Conservation (phyloP, 2,797 vertebrate genomes). For the Chiroxiphia lanceolata region DNA sequence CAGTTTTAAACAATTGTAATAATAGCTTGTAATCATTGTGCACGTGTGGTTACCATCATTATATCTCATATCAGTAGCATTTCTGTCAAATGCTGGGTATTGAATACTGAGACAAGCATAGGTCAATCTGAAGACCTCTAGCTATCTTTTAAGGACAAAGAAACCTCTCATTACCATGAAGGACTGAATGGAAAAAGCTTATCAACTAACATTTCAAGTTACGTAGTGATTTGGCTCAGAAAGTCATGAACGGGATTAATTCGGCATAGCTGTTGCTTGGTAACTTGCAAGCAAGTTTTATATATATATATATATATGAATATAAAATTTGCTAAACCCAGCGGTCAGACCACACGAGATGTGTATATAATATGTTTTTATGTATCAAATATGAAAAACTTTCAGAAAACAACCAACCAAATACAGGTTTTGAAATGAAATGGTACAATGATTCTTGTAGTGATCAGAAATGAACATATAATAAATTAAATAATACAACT, state of each 20-base stretch:
- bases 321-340: neutral
- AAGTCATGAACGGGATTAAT: neutral
- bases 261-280: neutral
- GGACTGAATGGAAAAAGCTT: neutral
- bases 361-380: neutral
- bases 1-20: neutral
- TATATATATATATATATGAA: neutral
- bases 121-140: neutral
- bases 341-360: neutral
- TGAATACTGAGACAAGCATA: neutral
- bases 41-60: neutral
- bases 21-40: neutral
- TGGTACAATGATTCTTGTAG: neutral
- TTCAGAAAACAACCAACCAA: neutral
- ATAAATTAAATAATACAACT: neutral
- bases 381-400: neutral
- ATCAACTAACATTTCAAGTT: neutral
- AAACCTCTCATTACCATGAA: neutral
- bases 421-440: neutral
- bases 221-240: neutral
- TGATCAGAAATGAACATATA: neutral
- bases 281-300: neutral
- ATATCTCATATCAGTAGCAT: neutral
- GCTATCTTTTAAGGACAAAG: neutral
- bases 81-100: neutral